phyloP scores from a whole-genome alignment of 2,113 vertebrate genomes.

The Oryzias curvinotus region DNA sequence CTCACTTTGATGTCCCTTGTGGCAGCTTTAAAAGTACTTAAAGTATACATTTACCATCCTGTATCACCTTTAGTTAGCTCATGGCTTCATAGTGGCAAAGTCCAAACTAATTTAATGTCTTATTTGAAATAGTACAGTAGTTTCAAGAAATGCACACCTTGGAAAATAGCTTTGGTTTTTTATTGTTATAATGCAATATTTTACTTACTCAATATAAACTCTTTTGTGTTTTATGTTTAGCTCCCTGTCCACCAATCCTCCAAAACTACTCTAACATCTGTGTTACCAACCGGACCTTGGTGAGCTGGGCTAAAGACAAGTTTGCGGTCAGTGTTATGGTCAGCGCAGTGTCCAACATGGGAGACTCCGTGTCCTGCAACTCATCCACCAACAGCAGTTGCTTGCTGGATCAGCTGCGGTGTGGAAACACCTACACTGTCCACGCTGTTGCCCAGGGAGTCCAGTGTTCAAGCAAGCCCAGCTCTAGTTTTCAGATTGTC shows the following conservation, averaged over 20 bases:
- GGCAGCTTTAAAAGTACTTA: too few species aligned
- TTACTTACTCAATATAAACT: too few species aligned
- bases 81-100: too few species aligned
- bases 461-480: constrained; percentile 62
- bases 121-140: too few species aligned
- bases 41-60: too few species aligned
- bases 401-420: constrained; percentile 52
- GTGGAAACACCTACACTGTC: constrained; percentile 69
- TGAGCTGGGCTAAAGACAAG: constrained; percentile 61
- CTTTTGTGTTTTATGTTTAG: constrained; percentile 34
- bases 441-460: constrained; percentile 39
- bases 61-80: too few species aligned
- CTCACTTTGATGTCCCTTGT: too few species aligned
- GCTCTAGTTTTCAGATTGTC: constrained; percentile 57
- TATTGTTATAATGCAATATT: too few species aligned
- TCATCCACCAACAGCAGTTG: constrained; percentile 63
- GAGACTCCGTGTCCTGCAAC: constrained; percentile 52
- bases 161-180: too few species aligned
- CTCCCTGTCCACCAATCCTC: constrained; percentile 70
- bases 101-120: too few species aligned
- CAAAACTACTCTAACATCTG: constrained; percentile 51
- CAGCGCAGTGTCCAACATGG: constrained; percentile 51
- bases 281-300: constrained; percentile 42
- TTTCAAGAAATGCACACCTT: too few species aligned
- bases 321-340: constrained; percentile 44